A percentile compares a stretch with the other conserved stretches of the same genome.
Evolutionary conservation across 2,888 invertebrate genomes (phyloP).

Genomic region (Adela reaumurella): DNA sequence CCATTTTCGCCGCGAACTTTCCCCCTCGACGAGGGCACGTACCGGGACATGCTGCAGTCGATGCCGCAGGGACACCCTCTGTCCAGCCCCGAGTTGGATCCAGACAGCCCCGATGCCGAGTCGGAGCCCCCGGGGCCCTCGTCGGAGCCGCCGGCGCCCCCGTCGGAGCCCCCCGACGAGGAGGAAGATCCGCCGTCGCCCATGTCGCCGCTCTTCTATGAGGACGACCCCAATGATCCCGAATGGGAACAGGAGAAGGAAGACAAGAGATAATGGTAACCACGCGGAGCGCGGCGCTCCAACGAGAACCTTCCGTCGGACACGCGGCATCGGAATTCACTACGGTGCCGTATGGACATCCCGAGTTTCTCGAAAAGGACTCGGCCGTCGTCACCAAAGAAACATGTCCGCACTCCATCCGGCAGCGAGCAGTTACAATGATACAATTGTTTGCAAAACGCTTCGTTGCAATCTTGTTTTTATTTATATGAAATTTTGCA

Average conservation of each 20-base stretch:
- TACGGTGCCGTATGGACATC: too few species aligned
- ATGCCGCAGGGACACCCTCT: slow-evolving; percentile 63
- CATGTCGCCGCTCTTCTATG: slow-evolving; percentile 57
- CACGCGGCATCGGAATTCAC: too few species aligned
- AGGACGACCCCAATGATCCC: slow-evolving; percentile 82
- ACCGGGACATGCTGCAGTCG: slow-evolving; percentile 63
- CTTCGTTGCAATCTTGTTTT: too few species aligned
- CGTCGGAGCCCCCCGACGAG: slow-evolving; percentile 21
- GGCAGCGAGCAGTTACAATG: too few species aligned
- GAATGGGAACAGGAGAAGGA: slow-evolving; percentile 66
- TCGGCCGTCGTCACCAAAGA: too few species aligned
- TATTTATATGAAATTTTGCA: too few species aligned
- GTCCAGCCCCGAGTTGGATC: slow-evolving; percentile 13
- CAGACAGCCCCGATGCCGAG: slow-evolving; percentile 13
- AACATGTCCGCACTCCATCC: too few species aligned
- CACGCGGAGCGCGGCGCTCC: too few species aligned
- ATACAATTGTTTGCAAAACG: too few species aligned
- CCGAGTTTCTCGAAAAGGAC: too few species aligned
- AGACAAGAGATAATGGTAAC: slow-evolving; percentile 20
- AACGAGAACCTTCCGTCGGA: too few species aligned
- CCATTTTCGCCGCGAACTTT: slow-evolving; percentile 75
- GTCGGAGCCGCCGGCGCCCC: slow-evolving; percentile 23
- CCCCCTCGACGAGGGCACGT: slow-evolving; percentile 68
- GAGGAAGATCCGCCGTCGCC: slow-evolving; percentile 41
- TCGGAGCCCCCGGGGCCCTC: slow-evolving; percentile 23